phyloP scores from a whole-genome alignment of 2,888 invertebrate genomes.

The Gastrophysa polygoni region DNA sequence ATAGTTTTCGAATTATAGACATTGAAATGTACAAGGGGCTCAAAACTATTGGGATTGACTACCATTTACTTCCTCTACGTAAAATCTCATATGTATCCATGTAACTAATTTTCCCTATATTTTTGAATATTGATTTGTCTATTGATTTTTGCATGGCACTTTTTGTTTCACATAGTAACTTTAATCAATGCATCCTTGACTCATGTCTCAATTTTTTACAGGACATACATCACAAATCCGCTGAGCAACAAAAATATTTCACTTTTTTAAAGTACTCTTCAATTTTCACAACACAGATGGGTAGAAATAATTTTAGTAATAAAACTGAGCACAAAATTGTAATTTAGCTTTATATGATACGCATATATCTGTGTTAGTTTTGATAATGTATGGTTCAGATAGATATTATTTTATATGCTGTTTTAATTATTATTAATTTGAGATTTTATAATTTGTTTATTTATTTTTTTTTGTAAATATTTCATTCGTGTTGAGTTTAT shows the following conservation, averaged over 20 bases:
- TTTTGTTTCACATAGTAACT: background rate
- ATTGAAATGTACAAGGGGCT: too few species aligned
- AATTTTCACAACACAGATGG: slow-evolving; percentile 34
- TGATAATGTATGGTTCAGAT: slow-evolving; percentile 9
- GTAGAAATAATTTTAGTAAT: slow-evolving; percentile 16
- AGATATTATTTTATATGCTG: slow-evolving; percentile 6
- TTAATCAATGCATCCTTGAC: slow-evolving; percentile 22
- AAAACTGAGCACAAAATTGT: slow-evolving; percentile 24
- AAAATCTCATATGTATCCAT: too few species aligned
- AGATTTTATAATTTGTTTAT: slow-evolving; percentile 3
- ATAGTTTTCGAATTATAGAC: too few species aligned
- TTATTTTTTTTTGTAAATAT: slow-evolving; percentile 13
- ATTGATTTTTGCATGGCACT: background rate
- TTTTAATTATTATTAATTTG: background rate
- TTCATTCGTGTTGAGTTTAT: slow-evolving; percentile 16
- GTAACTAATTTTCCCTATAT: too few species aligned
- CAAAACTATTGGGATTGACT: too few species aligned
- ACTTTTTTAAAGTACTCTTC: slow-evolving; percentile 61
- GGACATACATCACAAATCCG: slow-evolving; percentile 71
- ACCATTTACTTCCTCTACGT: too few species aligned
- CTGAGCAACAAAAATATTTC: slow-evolving; percentile 69
- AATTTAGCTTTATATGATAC: slow-evolving; percentile 27
- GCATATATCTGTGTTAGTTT: slow-evolving; percentile 36
- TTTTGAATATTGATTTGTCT: too few species aligned
- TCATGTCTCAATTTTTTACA: slow-evolving; percentile 54